Conservation (phyloP, 2,113 vertebrate species). For the Mellivora capensis region DNA sequence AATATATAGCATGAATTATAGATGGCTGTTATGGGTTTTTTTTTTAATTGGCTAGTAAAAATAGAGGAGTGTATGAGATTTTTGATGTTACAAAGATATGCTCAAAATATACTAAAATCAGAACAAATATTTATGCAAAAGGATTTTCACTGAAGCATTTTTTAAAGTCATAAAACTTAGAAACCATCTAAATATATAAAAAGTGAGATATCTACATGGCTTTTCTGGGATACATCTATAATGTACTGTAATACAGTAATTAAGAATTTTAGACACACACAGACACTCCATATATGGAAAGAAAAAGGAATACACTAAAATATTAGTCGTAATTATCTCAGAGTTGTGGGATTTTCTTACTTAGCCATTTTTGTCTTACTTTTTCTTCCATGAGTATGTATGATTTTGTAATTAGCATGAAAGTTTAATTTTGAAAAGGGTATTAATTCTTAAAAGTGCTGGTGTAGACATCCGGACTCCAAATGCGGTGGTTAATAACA, state of each 20-base stretch:
- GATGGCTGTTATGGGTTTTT: background rate
- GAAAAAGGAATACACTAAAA: background rate
- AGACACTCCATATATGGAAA: background rate
- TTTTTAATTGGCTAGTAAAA: background rate
- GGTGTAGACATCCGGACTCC: background rate
- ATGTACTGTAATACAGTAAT: background rate
- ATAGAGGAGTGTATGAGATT: background rate
- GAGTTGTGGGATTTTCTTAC: background rate
- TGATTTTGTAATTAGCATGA: conserved; percentile 8
- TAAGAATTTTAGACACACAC: background rate
- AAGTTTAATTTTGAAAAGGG: background rate
- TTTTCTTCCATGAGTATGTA: background rate
- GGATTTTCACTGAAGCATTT: conserved; percentile 17
- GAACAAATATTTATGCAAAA: conserved; percentile 15
- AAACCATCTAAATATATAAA: background rate
- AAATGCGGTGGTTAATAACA: background rate
- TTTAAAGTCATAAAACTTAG: background rate
- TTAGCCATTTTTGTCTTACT: background rate
- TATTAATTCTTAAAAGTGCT: background rate
- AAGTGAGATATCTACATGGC: background rate
- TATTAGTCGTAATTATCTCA: background rate
- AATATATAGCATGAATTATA: background rate
- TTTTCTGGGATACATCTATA: background rate
- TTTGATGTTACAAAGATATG: conserved; percentile 17
- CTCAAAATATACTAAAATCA: conserved; percentile 1